phyloP scores from a whole-genome alignment of 2,113 vertebrate genomes.

The Eulacestoma nigropectus region DNA sequence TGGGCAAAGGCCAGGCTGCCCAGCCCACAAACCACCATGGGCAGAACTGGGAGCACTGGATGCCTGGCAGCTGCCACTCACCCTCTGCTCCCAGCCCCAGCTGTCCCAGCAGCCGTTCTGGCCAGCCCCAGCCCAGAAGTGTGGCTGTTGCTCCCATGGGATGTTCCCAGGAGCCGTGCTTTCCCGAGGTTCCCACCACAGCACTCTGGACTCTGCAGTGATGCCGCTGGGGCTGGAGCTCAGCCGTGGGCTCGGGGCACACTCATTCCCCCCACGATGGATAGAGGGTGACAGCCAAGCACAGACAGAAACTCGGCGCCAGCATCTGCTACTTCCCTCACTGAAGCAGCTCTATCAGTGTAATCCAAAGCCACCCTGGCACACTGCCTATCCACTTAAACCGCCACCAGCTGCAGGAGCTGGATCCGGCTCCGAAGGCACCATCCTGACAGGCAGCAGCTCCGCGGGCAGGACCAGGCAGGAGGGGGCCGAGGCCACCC shows the following conservation, averaged over 20 bases:
- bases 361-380: neutral
- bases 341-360: neutral
- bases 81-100: neutral
- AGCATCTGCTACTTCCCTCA: neutral
- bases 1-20: neutral
- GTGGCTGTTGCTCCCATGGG: fast-evolving
- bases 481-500: neutral
- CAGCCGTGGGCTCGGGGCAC: fast-evolving
- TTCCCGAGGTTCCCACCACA: neutral
- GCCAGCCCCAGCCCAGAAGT: neutral
- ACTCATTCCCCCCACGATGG: fast-evolving
- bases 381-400: neutral
- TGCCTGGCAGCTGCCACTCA: neutral
- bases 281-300: neutral
- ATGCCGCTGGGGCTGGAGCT: neutral
- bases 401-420: neutral
- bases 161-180: fast-evolving
- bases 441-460: neutral
- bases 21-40: fast-evolving
- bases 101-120: neutral
- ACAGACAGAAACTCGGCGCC: neutral
- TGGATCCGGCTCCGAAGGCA: neutral
- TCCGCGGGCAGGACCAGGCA: neutral
- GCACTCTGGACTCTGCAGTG: neutral
- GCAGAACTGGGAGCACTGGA: neutral